A percentile compares a stretch with the other conserved stretches of the same genome.
Conservation (phyloP, 2,888 invertebrate genomes). For the Acleris laterana region DNA sequence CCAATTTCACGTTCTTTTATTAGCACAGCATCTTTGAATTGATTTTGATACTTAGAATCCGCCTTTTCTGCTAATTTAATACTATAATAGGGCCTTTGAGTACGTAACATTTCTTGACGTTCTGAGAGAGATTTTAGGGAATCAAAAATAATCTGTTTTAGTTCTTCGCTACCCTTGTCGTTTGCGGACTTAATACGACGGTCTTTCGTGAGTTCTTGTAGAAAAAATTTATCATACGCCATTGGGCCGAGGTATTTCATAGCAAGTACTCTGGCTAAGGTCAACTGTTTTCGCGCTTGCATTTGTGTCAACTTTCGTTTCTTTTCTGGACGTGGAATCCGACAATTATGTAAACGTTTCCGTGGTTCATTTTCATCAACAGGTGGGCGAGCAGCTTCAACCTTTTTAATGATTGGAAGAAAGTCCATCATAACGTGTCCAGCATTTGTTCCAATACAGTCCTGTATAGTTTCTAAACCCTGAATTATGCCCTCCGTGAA, state of each 20-base stretch:
- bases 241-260: slow-evolving; percentile 79
- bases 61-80: slow-evolving; percentile 75
- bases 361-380: slow-evolving; percentile 56
- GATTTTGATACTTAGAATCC: slow-evolving; percentile 69
- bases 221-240: slow-evolving; percentile 78
- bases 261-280: slow-evolving; percentile 71
- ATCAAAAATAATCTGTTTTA: slow-evolving; percentile 59
- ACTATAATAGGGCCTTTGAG: slow-evolving; percentile 77
- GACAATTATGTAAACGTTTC: slow-evolving; percentile 59
- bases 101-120: slow-evolving; percentile 73
- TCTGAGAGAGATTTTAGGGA: slow-evolving; percentile 68
- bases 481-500: slow-evolving; percentile 76
- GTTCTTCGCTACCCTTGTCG: slow-evolving; percentile 59
- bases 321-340: slow-evolving; percentile 64
- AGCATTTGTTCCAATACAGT: slow-evolving; percentile 72
- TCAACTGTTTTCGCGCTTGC: slow-evolving; percentile 67
- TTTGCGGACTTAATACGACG: slow-evolving; percentile 69
- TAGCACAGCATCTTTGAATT: slow-evolving; percentile 65
- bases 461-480: slow-evolving; percentile 76
- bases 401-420: slow-evolving; percentile 69
- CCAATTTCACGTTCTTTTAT: slow-evolving; percentile 68
- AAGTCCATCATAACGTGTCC: slow-evolving; percentile 75
- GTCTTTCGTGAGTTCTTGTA: slow-evolving; percentile 66
- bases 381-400: slow-evolving; percentile 51
- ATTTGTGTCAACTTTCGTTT: slow-evolving; percentile 70